Evolutionary conservation across 2,113 vertebrate genomes (phyloP).

Genomic region (Micromys minutus): DNA sequence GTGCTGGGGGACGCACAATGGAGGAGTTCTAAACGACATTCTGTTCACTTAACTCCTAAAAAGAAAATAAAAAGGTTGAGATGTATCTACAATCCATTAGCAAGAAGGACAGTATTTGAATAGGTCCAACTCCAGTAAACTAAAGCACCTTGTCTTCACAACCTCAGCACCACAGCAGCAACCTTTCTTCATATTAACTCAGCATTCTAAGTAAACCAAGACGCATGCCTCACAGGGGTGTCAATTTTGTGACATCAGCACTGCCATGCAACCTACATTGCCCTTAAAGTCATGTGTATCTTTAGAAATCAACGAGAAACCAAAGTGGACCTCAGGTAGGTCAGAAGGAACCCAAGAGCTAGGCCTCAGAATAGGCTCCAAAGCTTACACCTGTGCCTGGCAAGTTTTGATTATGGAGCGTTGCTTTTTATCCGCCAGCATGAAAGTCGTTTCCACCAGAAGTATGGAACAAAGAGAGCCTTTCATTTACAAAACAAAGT

Average conservation of each 20-base stretch:
- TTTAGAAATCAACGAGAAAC: background rate
- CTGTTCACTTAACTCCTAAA: background rate
- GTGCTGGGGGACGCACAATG: background rate
- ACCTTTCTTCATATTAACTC: background rate
- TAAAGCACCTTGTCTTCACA: background rate
- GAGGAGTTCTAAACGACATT: background rate
- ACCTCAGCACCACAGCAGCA: background rate
- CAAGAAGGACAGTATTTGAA: constrained; percentile 13
- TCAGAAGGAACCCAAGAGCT: background rate
- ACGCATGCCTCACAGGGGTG: background rate
- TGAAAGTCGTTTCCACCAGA: constrained; percentile 72
- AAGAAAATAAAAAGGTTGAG: background rate
- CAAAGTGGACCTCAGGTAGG: background rate
- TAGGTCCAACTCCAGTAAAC: background rate
- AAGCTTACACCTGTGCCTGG: background rate
- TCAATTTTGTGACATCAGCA: background rate
- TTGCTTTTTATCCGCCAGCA: constrained; percentile 52
- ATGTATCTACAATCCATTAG: background rate
- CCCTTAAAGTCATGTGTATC: background rate
- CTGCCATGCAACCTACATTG: background rate
- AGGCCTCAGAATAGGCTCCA: background rate
- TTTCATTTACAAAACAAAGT: constrained; percentile 69
- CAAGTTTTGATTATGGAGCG: background rate
- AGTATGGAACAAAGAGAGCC: constrained; percentile 57
- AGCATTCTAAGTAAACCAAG: constrained; percentile 17